phyloP scores from a whole-genome alignment of 2,113 vertebrate species.

The Thryonomys swinderianus region DNA sequence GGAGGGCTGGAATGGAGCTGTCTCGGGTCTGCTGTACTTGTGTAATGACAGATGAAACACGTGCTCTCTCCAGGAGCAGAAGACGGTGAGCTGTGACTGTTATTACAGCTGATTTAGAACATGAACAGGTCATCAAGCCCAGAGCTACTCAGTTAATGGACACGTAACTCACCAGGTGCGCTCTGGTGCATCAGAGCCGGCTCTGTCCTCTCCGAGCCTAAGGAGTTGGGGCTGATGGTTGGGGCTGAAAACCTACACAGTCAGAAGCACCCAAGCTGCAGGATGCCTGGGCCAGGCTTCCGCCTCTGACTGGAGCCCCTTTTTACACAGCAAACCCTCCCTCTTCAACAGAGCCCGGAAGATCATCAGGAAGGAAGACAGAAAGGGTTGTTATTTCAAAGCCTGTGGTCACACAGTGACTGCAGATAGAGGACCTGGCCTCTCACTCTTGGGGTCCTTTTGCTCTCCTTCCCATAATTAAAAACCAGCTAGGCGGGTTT shows the following conservation, averaged over 20 bases:
- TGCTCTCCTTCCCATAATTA: background rate
- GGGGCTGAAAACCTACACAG: background rate
- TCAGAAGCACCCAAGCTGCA: background rate
- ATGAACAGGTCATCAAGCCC: constrained; percentile 62
- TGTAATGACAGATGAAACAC: constrained; percentile 66
- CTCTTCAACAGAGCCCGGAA: background rate
- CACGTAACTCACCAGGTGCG: constrained; percentile 53
- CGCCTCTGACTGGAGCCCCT: background rate
- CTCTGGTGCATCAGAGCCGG: constrained; percentile 24
- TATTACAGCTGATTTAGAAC: constrained; percentile 77
- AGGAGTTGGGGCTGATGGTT: background rate
- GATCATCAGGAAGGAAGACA: background rate
- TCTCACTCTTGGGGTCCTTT: background rate
- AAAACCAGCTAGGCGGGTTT: background rate
- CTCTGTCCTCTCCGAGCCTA: background rate
- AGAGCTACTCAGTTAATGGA: constrained; percentile 73
- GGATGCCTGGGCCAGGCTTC: background rate
- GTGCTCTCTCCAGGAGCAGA: constrained; percentile 24
- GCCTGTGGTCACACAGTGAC: background rate
- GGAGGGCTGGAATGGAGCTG: background rate
- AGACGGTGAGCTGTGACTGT: constrained; percentile 60
- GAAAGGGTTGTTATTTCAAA: background rate
- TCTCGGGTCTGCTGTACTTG: constrained; percentile 27
- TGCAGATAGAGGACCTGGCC: background rate
- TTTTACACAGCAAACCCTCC: background rate